Base-by-base conservation (phyloP, 1,140 invertebrate species). In the Cydia splendana region DNA sequence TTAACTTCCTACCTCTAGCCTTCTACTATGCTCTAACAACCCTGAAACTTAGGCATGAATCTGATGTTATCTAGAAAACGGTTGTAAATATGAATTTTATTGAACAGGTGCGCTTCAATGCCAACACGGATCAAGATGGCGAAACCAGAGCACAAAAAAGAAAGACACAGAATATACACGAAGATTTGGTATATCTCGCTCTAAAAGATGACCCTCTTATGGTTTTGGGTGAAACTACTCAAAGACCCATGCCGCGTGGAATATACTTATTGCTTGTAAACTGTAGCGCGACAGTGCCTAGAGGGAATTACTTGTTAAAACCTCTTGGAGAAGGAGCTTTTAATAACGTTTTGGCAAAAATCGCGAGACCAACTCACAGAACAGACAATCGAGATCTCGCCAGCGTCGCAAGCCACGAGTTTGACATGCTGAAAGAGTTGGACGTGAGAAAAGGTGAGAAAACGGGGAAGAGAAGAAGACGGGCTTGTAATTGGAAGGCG, bases 251-350 rank as follows among this genome's bases (percentile, higher is more conserved):
- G 18, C 77, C 82, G 2, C 80, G 80, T 45, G 85, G 82, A 20
- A 71, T 84, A 15, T 89, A 87, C 76, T 65, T 88, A 9, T 67
- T 89, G 4, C 71, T 86, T n/a, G 81, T 85, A 76, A 80, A 86
- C 9, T 80, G 78, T 69, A 79, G 67, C 24, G 67, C 79, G 1
- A 30, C 78, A 3, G 28, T 81, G 28, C 79, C 81, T 0, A 79
- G 76, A 24, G 76, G 77, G 9, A 76, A 82, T 18, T 82, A 80
- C 69, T 77, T 84, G 18, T 51, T 87, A 28, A 84, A 86, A 78
- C 82, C 82, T 1, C 69, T 84, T 42, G 74, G 57, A 78, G 18
- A 28, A 34, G 51, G 13, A 24, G 13, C 51, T 7, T 45, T 45
- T 69, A 76, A 75, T 42, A 74, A 48, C 42, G 42, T 77, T 45